Conservation (phyloP, 2,113 vertebrate genomes). For the Silurus glanis region DNA sequence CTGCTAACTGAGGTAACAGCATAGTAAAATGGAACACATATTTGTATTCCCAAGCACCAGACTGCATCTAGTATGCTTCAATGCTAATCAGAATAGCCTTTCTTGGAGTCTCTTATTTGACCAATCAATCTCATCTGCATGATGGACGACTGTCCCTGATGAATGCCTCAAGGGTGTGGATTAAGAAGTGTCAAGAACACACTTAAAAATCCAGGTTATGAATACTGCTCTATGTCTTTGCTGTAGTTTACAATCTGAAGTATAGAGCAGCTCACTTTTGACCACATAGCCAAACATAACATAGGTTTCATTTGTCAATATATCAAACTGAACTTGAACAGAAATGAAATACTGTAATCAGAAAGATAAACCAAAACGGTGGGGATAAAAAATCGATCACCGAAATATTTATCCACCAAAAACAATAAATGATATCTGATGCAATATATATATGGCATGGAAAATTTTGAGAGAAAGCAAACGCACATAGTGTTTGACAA, state of each 20-base stretch:
- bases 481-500: slow-evolving; percentile 42
- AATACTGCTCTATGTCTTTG: neutral
- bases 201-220: neutral
- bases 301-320: neutral
- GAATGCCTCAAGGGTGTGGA: neutral
- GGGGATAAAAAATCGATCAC: neutral
- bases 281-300: neutral
- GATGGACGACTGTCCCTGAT: neutral
- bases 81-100: neutral
- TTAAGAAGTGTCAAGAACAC: neutral
- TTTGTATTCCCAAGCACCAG: neutral
- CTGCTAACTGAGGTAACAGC: neutral
- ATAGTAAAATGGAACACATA: neutral
- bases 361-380: neutral
- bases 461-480: slow-evolving; percentile 49
- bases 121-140: neutral
- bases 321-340: neutral
- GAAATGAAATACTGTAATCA: neutral
- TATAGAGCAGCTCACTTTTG: neutral
- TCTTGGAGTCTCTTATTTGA: neutral
- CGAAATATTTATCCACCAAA: slow-evolving; percentile 4
- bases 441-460: slow-evolving; percentile 45
- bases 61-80: neutral
- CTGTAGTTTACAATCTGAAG: neutral
- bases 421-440: slow-evolving; percentile 23